These are phyloP conservation scores for Ciconia nigra DNA, from an alignment of 2,797 vertebrate genomes.

Conservation along the genomic window DNA sequence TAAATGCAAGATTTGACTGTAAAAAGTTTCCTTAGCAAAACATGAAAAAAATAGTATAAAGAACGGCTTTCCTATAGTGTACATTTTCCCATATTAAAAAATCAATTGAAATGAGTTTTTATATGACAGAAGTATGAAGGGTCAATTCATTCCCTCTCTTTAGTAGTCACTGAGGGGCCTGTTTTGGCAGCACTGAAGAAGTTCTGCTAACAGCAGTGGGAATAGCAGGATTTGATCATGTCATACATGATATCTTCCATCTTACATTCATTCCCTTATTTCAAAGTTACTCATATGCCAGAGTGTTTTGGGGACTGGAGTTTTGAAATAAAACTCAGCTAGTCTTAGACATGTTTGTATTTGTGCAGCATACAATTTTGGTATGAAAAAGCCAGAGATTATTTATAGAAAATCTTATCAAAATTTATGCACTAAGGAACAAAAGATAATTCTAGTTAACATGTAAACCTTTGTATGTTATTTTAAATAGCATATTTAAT, in stretches of 20 bases:
- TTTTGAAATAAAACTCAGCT: background rate
- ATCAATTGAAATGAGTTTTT: constrained; percentile 37
- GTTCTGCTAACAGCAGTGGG: background rate
- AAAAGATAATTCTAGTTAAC: background rate
- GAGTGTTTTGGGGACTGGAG: background rate
- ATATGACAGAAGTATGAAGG: constrained; percentile 5
- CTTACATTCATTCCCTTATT: background rate
- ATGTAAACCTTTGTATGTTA: background rate
- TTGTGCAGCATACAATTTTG: background rate
- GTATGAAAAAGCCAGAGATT: background rate
- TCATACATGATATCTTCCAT: background rate
- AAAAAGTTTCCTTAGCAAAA: constrained; percentile 19
- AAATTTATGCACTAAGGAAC: background rate
- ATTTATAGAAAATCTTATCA: background rate
- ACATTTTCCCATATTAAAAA: constrained; percentile 48
- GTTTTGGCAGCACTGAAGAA: constrained; percentile 3
- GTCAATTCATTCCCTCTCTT: constrained; percentile 37
- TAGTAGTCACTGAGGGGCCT: constrained; percentile 21
- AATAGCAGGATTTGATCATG: background rate
- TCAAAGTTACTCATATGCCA: background rate
- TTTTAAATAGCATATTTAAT: background rate
- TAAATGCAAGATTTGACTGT: background rate
- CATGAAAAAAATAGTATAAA: background rate
- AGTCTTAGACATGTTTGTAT: background rate
- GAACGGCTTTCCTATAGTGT: background rate